Conservation (phyloP, 2,888 invertebrate species). For the Tuta absoluta region DNA sequence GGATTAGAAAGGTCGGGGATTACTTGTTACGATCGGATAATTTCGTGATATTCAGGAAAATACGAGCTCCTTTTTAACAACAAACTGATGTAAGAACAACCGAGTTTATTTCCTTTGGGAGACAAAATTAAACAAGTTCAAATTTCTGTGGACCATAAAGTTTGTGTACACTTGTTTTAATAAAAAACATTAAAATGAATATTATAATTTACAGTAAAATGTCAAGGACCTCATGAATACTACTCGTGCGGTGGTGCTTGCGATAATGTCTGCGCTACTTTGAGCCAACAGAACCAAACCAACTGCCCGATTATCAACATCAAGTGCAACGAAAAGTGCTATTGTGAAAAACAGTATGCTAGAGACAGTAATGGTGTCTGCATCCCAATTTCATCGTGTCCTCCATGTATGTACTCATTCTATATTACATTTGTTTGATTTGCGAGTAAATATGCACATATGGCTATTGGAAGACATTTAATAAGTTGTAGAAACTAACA, state of each 20-base stretch:
- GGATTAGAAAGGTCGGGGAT: conserved; percentile 15
- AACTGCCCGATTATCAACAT: conserved; percentile 50
- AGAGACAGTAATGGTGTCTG: conserved; percentile 42
- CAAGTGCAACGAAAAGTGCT: conserved; percentile 50
- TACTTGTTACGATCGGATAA: conserved; percentile 19
- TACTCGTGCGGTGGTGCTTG: conserved; percentile 52
- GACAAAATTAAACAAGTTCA: background rate
- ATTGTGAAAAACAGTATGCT: conserved; percentile 51
- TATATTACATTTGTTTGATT: no score
- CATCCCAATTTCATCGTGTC: conserved; percentile 38
- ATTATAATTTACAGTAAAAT: conserved; percentile 42
- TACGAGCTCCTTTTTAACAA: conserved; percentile 7
- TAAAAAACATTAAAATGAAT: no score
- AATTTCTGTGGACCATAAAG: background rate
- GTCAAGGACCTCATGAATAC: conserved; percentile 45
- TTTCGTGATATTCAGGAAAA: conserved; percentile 12
- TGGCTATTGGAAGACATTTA: no score
- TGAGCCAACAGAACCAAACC: conserved; percentile 46
- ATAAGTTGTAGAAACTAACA: no score
- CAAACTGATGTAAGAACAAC: conserved; percentile 6
- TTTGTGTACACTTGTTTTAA: background rate
- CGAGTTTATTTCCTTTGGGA: conserved; percentile 8
- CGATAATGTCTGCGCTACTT: conserved; percentile 53
- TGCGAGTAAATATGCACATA: no score
- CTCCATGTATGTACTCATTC: conserved; percentile 8